Conservation (phyloP, 2,888 invertebrate species). For the Galeopsomyia nigrocyanea region DNA sequence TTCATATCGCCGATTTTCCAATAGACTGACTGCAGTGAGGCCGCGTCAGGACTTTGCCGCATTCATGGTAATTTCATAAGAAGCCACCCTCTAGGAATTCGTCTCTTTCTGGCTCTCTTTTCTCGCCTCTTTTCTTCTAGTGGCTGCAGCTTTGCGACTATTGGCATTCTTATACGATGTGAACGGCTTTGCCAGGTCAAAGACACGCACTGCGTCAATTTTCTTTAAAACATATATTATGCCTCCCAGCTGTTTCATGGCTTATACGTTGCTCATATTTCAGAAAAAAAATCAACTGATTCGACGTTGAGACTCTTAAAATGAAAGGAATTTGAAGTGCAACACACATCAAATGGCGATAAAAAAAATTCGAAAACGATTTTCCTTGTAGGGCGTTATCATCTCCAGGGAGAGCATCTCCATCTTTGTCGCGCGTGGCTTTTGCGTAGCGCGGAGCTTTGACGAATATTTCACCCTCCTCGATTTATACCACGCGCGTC, state of each 20-base stretch:
- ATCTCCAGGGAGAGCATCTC: slow-evolving; percentile 9
- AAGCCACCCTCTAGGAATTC: slow-evolving; percentile 46
- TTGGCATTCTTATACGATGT: slow-evolving; percentile 57
- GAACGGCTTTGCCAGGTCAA: slow-evolving; percentile 47
- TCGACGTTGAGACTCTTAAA: too few relatives aligned
- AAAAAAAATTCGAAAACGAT: slow-evolving; percentile 3
- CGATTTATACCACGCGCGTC: background rate
- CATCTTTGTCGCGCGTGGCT: too few relatives aligned
- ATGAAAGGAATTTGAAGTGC: too few relatives aligned
- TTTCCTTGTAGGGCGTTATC: slow-evolving; percentile 17
- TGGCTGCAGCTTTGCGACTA: slow-evolving; percentile 46
- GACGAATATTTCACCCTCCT: too few relatives aligned
- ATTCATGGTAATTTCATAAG: slow-evolving; percentile 60
- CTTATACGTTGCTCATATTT: background rate
- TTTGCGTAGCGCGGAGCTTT: too few relatives aligned
- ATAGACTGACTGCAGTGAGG: slow-evolving; percentile 58
- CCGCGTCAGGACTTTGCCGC: slow-evolving; percentile 52
- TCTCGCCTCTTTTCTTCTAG: slow-evolving; percentile 29
- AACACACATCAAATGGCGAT: too few relatives aligned
- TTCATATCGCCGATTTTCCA: slow-evolving; percentile 67
- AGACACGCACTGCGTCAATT: slow-evolving; percentile 35
- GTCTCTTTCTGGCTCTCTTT: slow-evolving; percentile 42
- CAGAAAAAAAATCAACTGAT: too few relatives aligned
- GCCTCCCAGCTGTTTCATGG: background rate
- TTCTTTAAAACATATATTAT: slow-evolving; percentile 3